Percentiles rank a stretch among this genome's conserved stretches.
Conservation (phyloP, 1,140 invertebrate species). For the Adelges cooleyi region DNA sequence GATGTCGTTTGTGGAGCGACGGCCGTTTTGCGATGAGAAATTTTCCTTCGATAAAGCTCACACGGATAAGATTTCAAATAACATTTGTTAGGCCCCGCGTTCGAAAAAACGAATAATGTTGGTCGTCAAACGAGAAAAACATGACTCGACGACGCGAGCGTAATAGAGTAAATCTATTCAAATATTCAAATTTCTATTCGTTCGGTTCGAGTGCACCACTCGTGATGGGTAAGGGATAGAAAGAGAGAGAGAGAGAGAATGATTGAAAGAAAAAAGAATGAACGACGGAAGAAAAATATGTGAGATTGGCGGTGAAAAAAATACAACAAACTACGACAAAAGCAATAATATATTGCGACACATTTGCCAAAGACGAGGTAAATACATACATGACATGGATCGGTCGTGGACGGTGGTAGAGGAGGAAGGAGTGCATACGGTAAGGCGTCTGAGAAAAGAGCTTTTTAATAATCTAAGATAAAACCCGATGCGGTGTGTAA, state of each 20-base stretch:
- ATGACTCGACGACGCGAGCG: neutral
- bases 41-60: too few relatives aligned
- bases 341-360: neutral
- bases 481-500: neutral
- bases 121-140: neutral
- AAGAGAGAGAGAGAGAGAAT: too few relatives aligned
- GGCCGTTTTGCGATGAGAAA: too few relatives aligned
- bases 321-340: neutral
- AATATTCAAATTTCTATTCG: neutral
- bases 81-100: too few relatives aligned
- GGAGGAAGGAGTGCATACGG: neutral
- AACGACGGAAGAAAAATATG: neutral
- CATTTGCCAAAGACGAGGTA: neutral
- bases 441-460: neutral
- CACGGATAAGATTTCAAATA: too few relatives aligned
- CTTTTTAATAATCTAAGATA: constrained; percentile 12
- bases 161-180: constrained; percentile 3
- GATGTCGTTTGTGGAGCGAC: too few relatives aligned
- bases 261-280: too few relatives aligned
- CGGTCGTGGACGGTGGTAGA: too few relatives aligned
- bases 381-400: too few relatives aligned
- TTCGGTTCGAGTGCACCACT: neutral
- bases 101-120: too few relatives aligned
- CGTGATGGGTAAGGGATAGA: too few relatives aligned
- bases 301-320: neutral